These are phyloP conservation scores for Kobus ellipsiprymnus DNA, from an alignment of 2,113 vertebrate species.

Conservation along the genomic window DNA sequence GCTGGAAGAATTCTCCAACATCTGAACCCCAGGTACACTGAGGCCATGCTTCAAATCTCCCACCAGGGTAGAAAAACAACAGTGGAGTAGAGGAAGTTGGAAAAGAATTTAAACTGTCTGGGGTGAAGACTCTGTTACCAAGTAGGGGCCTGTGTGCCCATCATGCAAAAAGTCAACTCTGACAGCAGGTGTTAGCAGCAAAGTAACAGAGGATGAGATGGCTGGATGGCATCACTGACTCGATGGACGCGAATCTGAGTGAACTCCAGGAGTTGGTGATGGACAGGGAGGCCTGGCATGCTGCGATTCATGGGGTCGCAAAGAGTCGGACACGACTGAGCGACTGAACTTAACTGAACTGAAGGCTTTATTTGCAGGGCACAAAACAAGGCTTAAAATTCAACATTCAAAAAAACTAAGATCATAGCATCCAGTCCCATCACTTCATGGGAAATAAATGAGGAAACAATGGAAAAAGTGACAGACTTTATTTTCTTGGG, in stretches of 20 bases:
- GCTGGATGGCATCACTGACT: neutral
- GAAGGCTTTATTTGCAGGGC: neutral
- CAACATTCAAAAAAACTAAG: neutral
- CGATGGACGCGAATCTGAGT: neutral
- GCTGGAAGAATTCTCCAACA: neutral
- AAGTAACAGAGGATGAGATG: neutral
- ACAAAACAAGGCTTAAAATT: neutral
- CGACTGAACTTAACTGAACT: no score
- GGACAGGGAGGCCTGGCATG: no score
- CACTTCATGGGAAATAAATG: neutral
- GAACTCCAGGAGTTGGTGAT: no score
- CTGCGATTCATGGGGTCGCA: no score
- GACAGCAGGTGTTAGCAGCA: neutral
- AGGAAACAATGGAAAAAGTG: neutral
- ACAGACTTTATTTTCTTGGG: neutral
- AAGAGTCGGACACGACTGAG: no score
- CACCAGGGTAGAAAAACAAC: neutral
- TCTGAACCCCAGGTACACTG: neutral
- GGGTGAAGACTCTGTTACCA: neutral
- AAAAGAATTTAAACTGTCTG: neutral
- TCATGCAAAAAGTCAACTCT: neutral
- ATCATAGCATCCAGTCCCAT: neutral
- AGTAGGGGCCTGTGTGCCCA: neutral
- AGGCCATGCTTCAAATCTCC: neutral
- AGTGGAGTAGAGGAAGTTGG: neutral